Evolutionary conservation across 2,888 invertebrate species (phyloP), one percentile per base, ranked within the genome.

Genomic region (Macaria notata): DNA sequence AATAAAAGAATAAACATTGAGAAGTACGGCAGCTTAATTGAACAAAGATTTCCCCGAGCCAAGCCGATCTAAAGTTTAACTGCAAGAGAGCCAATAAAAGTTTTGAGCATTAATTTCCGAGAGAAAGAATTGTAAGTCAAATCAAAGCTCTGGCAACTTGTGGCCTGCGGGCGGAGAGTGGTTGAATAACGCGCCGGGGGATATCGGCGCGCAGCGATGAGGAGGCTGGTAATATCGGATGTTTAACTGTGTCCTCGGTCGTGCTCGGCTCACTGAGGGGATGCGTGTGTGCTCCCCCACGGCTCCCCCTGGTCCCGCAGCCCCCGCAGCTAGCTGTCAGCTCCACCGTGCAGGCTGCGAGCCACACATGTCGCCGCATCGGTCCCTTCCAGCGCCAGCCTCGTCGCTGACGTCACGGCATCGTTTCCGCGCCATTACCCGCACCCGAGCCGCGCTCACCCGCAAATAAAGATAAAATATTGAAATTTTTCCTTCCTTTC

Each of bases 381-480:
- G n/a, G n/a, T n/a, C n/a, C n/a, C n/a, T n/a, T n/a, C n/a, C n/a
- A n/a, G n/a, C n/a, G n/a, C n/a, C n/a, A n/a, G n/a, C n/a, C n/a
- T n/a, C n/a, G n/a, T n/a, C n/a, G n/a, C n/a, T n/a, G n/a, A n/a
- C n/a, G n/a, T n/a, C n/a, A n/a, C n/a, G n/a, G n/a, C n/a, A n/a
- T n/a, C n/a, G n/a, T n/a, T 54, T 44, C 44, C 48, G 39, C 44
- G 44, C 48, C 54, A 54, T 54, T 54, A 44, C 9, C 54, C 36
- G 8, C 47, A 36, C 46, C 31, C 31, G 48, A 3, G 36, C 48
- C 38, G 44, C 19, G 33, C 30, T 3, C 29, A 29, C 47, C 47
- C 36, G 6, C 5, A 36, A 46, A 46, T 3, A 31, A 51, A 38
- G 39, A 48, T 48, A 48, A 48, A 48, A 48, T 48, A 30, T 48